These are phyloP conservation scores for Drosophila greeni DNA, from an alignment of 2,888 invertebrate species.

Conservation along the genomic window DNA sequence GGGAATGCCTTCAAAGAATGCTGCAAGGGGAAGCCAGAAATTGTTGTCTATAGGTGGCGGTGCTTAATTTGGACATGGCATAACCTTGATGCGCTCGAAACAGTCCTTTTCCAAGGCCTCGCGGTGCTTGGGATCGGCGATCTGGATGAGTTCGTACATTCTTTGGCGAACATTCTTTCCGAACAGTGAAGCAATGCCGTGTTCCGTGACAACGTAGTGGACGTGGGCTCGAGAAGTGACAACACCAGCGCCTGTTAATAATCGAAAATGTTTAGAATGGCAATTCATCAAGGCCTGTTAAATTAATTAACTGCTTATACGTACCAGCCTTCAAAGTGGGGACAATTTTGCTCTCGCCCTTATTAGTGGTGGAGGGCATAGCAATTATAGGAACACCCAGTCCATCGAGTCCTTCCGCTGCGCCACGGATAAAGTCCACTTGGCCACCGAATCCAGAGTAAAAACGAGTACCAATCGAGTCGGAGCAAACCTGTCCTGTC, in stretches of 20 bases:
- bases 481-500: slow-evolving; percentile 95
- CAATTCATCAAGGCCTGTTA: background rate
- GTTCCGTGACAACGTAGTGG: slow-evolving; percentile 95
- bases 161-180: slow-evolving; percentile 93
- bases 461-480: slow-evolving; percentile 88
- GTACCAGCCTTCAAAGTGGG: slow-evolving; percentile 89
- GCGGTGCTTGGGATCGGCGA: slow-evolving; percentile 93
- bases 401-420: slow-evolving; percentile 91
- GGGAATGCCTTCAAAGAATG: slow-evolving; percentile 42
- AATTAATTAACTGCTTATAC: slow-evolving; percentile 18
- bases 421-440: slow-evolving; percentile 95
- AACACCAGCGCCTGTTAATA: slow-evolving; percentile 90
- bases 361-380: slow-evolving; percentile 88
- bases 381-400: slow-evolving; percentile 95
- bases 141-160: slow-evolving; percentile 91
- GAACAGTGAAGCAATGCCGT: slow-evolving; percentile 93
- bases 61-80: slow-evolving; percentile 81
- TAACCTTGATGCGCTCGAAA: slow-evolving; percentile 88
- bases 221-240: slow-evolving; percentile 95
- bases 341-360: slow-evolving; percentile 90
- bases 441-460: slow-evolving; percentile 95
- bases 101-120: slow-evolving; percentile 91
- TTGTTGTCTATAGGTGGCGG: slow-evolving; percentile 17
- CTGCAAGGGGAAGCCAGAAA: slow-evolving; percentile 7
- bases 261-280: background rate